Percentiles rank a stretch among this genome's conserved stretches.
phyloP scores from a whole-genome alignment of 2,113 vertebrate species.

The western clawed frog (Xenopus tropicalis) region UCB_Xtro_10.0 CM004443.2:75212501-75213000 shows the following conservation, averaged over 20 bases:
- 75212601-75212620: too few relatives aligned
- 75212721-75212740: background rate
- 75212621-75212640: too few relatives aligned
- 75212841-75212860: constrained; percentile 26
- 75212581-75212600: too few relatives aligned
- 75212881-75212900: constrained; percentile 23
- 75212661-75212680: background rate
- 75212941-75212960: constrained; percentile 63
- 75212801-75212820: constrained; percentile 27
- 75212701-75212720: background rate
- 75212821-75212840: constrained; percentile 28
- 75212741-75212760: background rate
- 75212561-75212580: too few relatives aligned
- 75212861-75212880: constrained; percentile 10
- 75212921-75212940: constrained; percentile 60
- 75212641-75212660: too few relatives aligned
- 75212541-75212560: too few relatives aligned
- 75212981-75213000: constrained; percentile 67
- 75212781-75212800: constrained; percentile 11
- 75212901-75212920: constrained; percentile 46
- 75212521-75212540: too few relatives aligned
- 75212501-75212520: too few relatives aligned
- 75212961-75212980: constrained; percentile 62
- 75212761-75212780: background rate
- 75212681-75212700: background rate